Conservation (phyloP, 2,113 vertebrate genomes). For the Tragelaphus buxtoni region DNA sequence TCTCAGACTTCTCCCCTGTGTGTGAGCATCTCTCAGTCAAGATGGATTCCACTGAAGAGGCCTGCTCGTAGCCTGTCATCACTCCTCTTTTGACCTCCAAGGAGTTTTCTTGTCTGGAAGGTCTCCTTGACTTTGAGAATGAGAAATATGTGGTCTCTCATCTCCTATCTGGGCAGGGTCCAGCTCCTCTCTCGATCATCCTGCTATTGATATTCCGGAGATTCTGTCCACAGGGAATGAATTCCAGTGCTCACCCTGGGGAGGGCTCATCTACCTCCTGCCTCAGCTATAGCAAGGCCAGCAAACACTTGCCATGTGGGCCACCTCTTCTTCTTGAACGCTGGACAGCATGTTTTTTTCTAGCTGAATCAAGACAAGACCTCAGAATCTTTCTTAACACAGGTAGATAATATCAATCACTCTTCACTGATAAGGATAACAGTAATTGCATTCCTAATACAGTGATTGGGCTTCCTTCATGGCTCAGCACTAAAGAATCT, state of each 20-base stretch:
- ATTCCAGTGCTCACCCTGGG: background rate
- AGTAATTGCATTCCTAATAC: rapidly evolving
- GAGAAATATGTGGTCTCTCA: background rate
- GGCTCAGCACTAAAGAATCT: background rate
- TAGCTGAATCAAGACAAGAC: background rate
- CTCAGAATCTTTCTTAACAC: background rate
- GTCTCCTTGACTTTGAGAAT: background rate
- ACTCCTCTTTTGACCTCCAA: background rate
- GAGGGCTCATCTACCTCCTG: background rate
- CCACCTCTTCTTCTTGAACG: background rate
- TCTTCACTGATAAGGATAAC: background rate
- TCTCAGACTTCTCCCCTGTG: background rate
- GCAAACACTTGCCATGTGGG: rapidly evolving
- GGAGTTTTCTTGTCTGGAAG: background rate
- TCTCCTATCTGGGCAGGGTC: background rate
- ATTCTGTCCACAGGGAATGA: background rate
- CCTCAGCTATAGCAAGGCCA: no score
- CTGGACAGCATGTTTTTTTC: background rate
- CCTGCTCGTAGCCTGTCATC: background rate
- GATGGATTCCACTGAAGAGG: background rate
- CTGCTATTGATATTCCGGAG: background rate
- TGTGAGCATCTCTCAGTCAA: background rate
- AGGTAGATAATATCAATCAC: background rate
- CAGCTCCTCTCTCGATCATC: background rate
- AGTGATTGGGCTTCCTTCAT: background rate